phyloP scores from a whole-genome alignment of 2,888 invertebrate genomes.

The Sisyra nigra region DNA sequence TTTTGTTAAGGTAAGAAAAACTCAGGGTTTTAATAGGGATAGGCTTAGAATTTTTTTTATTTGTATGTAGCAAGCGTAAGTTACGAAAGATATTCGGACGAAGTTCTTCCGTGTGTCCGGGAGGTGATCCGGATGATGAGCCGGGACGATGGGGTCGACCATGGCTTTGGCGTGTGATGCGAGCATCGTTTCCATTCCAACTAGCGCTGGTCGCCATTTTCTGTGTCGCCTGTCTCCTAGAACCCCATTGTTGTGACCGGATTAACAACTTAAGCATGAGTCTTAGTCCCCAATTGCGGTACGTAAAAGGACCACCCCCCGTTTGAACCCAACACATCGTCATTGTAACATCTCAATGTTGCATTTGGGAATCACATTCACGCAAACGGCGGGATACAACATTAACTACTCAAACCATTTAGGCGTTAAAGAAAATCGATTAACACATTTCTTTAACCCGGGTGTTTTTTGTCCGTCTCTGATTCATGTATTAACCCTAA shows the following conservation, averaged over 20 bases:
- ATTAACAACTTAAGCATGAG: constrained; percentile 61
- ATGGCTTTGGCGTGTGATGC: constrained; percentile 56
- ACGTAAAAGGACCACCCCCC: constrained; percentile 70
- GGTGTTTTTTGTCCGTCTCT: too few species aligned
- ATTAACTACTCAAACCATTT: too few species aligned
- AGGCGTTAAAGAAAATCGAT: too few species aligned
- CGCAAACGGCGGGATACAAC: too few species aligned
- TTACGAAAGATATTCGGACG: not conserved
- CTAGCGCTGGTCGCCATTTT: constrained; percentile 56
- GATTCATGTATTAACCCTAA: too few species aligned
- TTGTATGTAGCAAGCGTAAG: not conserved
- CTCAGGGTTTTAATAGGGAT: too few species aligned
- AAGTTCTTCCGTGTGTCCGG: constrained; percentile 12
- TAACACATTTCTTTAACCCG: too few species aligned
- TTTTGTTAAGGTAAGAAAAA: too few species aligned
- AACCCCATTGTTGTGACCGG: constrained; percentile 64
- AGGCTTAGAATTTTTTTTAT: too few species aligned
- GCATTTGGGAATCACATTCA: too few species aligned
- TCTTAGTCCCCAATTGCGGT: constrained; percentile 63
- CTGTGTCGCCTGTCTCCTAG: constrained; percentile 55
- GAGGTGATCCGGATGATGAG: constrained; percentile 37
- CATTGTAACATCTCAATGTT: too few species aligned
- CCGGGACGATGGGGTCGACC: constrained; percentile 33
- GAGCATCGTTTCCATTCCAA: constrained; percentile 62
- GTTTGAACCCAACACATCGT: constrained; percentile 34